Percentiles rank a stretch among this genome's conserved stretches.
Conservation (phyloP, 1,140 invertebrate species). For the Bathynomus jamesi region DNA sequence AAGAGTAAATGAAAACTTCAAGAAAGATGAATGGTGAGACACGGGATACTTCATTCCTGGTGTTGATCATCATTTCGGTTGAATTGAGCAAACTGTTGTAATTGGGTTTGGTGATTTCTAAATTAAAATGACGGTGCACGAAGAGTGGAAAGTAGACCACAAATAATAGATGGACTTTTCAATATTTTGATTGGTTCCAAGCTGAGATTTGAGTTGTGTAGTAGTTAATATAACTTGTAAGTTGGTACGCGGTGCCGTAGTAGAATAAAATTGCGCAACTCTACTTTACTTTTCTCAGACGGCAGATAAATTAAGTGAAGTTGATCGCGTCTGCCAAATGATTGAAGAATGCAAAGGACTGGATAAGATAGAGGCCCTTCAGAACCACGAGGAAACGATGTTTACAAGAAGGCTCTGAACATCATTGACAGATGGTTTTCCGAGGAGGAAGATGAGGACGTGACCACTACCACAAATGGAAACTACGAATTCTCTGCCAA, state of each 20-base stretch:
- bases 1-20: no score
- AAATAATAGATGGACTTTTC: neutral
- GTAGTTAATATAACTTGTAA: no score
- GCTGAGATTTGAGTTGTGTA: no score
- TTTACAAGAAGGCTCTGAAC: slow-evolving; percentile 71
- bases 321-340: slow-evolving; percentile 49
- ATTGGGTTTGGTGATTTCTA: no score
- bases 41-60: no score
- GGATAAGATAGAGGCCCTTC: slow-evolving; percentile 65
- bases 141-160: neutral
- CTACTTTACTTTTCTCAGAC: slow-evolving; percentile 40
- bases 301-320: slow-evolving; percentile 49
- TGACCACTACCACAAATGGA: slow-evolving; percentile 27
- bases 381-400: slow-evolving; percentile 65
- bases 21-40: no score
- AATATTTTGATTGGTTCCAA: neutral
- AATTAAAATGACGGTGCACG: no score
- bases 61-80: no score
- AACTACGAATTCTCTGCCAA: slow-evolving; percentile 30
- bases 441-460: slow-evolving; percentile 11
- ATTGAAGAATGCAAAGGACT: slow-evolving; percentile 60
- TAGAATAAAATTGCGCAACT: no score
- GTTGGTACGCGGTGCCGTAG: no score
- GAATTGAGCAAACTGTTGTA: no score
- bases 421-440: slow-evolving; percentile 66